Evolutionary conservation across 2,797 vertebrate species (phyloP).

Genomic region (Phaenicophaeus curvirostris): DNA sequence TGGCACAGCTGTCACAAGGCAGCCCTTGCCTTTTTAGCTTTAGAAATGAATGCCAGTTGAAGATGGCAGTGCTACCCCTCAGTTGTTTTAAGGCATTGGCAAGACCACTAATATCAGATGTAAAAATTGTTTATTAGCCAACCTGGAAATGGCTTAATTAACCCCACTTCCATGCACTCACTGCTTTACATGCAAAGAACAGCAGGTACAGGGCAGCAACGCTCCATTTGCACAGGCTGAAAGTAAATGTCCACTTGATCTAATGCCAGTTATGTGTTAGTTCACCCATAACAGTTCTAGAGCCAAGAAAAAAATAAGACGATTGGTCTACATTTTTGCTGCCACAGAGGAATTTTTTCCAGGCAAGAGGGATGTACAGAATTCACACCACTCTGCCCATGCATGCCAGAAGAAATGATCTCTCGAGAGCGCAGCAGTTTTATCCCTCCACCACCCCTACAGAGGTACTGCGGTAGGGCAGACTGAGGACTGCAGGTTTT

Average conservation of each 20-base stretch:
- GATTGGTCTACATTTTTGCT: neutral
- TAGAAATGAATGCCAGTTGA: neutral
- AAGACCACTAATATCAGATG: neutral
- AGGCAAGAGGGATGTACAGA: neutral
- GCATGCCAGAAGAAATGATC: rapidly evolving
- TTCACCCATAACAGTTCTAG: neutral
- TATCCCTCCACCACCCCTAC: neutral
- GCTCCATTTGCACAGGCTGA: neutral
- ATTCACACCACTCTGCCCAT: neutral
- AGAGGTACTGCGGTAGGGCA: neutral
- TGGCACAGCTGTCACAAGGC: neutral
- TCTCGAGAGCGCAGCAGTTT: neutral
- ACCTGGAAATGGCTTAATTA: neutral
- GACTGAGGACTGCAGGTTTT: neutral
- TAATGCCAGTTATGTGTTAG: neutral
- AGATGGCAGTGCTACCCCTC: neutral
- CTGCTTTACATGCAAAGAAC: neutral
- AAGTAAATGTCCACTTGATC: neutral
- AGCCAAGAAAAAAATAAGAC: neutral
- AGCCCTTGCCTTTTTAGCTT: neutral
- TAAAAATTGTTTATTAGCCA: constrained; percentile 41
- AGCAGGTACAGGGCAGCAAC: neutral
- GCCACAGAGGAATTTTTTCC: neutral
- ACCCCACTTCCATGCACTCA: neutral
- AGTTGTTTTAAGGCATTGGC: neutral